Evolutionary conservation across 2,113 vertebrate species (phyloP), one percentile per base, ranked within the genome.

Genomic region (Gavialis gangeticus): DNA sequence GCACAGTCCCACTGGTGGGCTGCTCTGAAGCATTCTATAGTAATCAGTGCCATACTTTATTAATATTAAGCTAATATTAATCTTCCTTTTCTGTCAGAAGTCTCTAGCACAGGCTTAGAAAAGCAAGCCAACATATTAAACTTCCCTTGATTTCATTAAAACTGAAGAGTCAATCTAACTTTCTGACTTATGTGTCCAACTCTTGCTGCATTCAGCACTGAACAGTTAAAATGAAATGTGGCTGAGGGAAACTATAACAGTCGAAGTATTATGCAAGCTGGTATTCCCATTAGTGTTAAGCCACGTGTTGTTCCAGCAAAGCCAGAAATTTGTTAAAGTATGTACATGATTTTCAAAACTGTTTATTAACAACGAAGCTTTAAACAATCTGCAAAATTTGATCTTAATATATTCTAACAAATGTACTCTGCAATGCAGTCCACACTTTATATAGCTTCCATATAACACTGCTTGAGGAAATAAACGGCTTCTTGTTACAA

Each of bases 1-100:
- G 80, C 97, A 95, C 92, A 76, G 97, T 95, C 96, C 94, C 84
- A 98, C 94, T 96, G 91, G 96, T 96, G 98, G 97, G 97, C 95
- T 97, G 96, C 71, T 46, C 89, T 79, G 92, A 93, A 94, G 92
- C 86, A 90, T 97, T 98, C 97, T 96, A 89, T 59, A 97, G 97
- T 97, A 93, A 96, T 81, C 77, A 10, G 85, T 79, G 96, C 96
- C 97, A 94, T 96, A 90, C 85, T 98, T 97, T 97, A 97, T n/a
- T n/a, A n/a, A n/a, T n/a, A n/a, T n/a, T n/a, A n/a, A n/a, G 63
- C 89, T 92, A 97, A 92, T 92, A 95, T 97, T 91, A 92, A 97
- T 95, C 95, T 95, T 94, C 75, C 85, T 34, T 88, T 95, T 97
- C 95, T 97, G 94, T 91, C 95, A 92, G 76, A 96, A 90, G 58